Evolutionary conservation across 2,888 invertebrate species (phyloP), one percentile per base, ranked within the genome.

Genomic region (Andrena haemorrhoa): DNA sequence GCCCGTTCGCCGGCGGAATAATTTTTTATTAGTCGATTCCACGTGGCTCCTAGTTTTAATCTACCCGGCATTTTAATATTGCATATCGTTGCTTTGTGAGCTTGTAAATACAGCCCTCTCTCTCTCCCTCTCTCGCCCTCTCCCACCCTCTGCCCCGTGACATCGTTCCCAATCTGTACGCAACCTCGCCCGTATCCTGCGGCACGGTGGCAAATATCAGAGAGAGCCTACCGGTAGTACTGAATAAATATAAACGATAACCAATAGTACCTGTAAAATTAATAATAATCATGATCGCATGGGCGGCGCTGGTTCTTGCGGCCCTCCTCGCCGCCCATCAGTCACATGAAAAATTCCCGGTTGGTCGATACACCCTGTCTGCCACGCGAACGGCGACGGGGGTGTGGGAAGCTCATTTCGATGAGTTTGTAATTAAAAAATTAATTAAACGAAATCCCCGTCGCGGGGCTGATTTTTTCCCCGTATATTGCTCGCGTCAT

Each of bases 201-300:
- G 82, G 79, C 81, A 35, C 47, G 66, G 69, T 71, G 71, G 73
- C 80, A 86, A 86, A 88, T 79, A 84, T 80, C 76, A 65, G 60
- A 31, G 78, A 72, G 70, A 63, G 65, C 26, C 33, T 49, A 31
- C 47, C 77, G 71, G 73, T 76, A 83, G 79, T 82, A 83, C 84
- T 83, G 82, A 77, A 87, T 83, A 90, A 90, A 90, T 87, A 88
- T 88, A 86, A 89, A 89, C 88, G 90, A 87, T 86, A 86, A 90
- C 89, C 86, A 90, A 91, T 90, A 89, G 89, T 90, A 90, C 87
- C 85, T 87, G 88, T 88, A 89, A 91, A 88, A 90, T 91, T 89
- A 90, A 90, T 90, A 90, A 91, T 89, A 86, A 89, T 85, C 82
- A 83, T 82, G 83, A 82, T 79, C 81, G 83, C 73, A 76, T 63